Evolutionary conservation across 1,140 invertebrate genomes (phyloP), one percentile per base, ranked within the genome.

Genomic region (Drosophila orena): DNA sequence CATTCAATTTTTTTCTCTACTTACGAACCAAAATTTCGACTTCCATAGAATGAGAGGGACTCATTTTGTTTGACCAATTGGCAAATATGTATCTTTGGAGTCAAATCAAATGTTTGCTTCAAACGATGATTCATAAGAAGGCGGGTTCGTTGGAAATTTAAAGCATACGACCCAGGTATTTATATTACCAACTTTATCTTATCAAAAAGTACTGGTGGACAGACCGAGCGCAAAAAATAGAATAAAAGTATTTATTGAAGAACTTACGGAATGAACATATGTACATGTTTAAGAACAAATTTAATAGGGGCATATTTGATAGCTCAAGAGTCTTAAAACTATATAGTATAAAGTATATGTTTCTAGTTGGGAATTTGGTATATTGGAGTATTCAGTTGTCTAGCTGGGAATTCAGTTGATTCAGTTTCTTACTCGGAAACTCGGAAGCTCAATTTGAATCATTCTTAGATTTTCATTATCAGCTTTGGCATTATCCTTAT

Each of bases 101-200:
- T 30, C 17, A 44, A 34, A 42, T 54, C 46, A 74, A 64, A 64
- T 74, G 70, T 70, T 70, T 49, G 43, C 64, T 35, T 4, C 10
- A 40, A 49, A 17, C 24, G 34, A 47, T 74, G 71, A 74, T 44
- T 74, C 69, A 74, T 15, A 22, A 2, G 43, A 3, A 8, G 5
- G 27, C 35, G 17, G 54, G 15, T 55, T 62, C 49, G 52, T 38
- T 56, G 50, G 49, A 74, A 74, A 62, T 64, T 8, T 43, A 22
- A 64, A 49, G 37, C 50, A 74, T 64, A 62, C 62, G 57, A 42
- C 57, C 44, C 27, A 4, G 52, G 71, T 64, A 74, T 64, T 74
- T 74, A 61, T 50, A 42, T 34, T 34, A 42, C 37, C 44, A 42
- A 22, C 70, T 74, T 34, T 74, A 74, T 74, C 70, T 74, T 74